Evolutionary conservation across 23 tunicate genomes (phyloP), one percentile per base, ranked within the genome.

Genomic region (Aplidium turbinatum): DNA sequence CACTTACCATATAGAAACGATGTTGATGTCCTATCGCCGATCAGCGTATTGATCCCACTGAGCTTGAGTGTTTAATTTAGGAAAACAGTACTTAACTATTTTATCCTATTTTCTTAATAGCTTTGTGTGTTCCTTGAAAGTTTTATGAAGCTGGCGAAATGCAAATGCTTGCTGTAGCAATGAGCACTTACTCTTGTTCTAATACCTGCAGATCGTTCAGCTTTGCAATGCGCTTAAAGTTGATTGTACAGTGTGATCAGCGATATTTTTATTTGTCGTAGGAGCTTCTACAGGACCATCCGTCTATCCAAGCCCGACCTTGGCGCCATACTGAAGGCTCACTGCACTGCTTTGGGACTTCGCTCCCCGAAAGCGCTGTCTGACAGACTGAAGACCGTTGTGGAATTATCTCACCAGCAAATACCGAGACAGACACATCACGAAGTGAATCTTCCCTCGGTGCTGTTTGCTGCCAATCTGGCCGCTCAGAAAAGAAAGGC

Each of bases 401-500:
- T 70, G 28, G 96, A 88, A 16, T 78, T 88, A 1, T 68, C 96
- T 9, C 82, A 81, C 27, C 96, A 88, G 45, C 96, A 88, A 61
- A 34, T 88, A 7, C 80, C 84, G 1, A 39, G 90, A 68, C 62
- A 78, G 53, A 35, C 42, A n/a, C 81, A 82, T 45, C 96, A 88
- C 58, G 87, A 75, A 68, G 82, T 82, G 23, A 82, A 85, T 30
- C 58, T 88, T 29, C 87, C 79, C 23, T 36, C 95, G 3, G 26
- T 87, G 31, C 45, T 80, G 52, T 58, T 85, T 50, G 86, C 95
- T 5, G 38, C 83, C 21, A 75, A 38, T 18, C 45, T 81, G 51
- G 95, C 87, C 0, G 87, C 95, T 3, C 87, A 80, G 67, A 80
- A 80, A 69, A 35, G 95, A 39, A 87, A 38, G 68, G 70, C 95